Evolutionary conservation across 1,140 invertebrate species (phyloP).

Genomic region (Drosophila quadrilineata): DNA sequence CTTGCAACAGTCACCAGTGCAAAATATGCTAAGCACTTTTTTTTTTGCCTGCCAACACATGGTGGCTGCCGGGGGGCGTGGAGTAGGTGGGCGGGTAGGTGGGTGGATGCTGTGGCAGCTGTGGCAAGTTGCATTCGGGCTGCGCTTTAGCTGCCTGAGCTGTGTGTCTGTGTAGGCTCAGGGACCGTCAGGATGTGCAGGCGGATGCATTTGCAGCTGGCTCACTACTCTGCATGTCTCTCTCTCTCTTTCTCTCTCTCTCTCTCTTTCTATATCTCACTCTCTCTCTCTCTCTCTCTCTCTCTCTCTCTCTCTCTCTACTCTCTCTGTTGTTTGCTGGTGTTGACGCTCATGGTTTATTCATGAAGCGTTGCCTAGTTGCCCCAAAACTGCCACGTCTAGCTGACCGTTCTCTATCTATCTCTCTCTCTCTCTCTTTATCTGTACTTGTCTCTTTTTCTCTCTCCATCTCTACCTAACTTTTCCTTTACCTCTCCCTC

Average conservation of each 20-base stretch:
- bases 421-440: too few relatives aligned
- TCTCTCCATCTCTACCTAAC: too few relatives aligned
- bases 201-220: too few relatives aligned
- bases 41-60: constrained; percentile 24
- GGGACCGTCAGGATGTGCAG: too few relatives aligned
- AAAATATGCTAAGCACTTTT: constrained; percentile 68
- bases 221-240: constrained; percentile 1
- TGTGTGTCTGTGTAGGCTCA: constrained; percentile 9
- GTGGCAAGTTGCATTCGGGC: too few relatives aligned
- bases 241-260: background rate
- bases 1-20: constrained; percentile 42
- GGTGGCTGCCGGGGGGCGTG: too few relatives aligned
- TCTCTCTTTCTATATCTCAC: background rate
- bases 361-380: constrained; percentile 38
- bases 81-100: background rate
- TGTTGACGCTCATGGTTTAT: constrained; percentile 57
- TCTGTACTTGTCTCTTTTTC: too few relatives aligned
- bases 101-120: background rate
- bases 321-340: constrained; percentile 59
- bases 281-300: background rate
- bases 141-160: too few relatives aligned
- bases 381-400: constrained; percentile 5
- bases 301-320: constrained; percentile 11
- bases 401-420: too few relatives aligned
- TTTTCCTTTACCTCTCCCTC: too few relatives aligned